Percentiles rank a stretch among this genome's conserved stretches.
Evolutionary conservation across 2,113 vertebrate genomes (phyloP).

Genomic region (Hippocampus zosterae): DNA sequence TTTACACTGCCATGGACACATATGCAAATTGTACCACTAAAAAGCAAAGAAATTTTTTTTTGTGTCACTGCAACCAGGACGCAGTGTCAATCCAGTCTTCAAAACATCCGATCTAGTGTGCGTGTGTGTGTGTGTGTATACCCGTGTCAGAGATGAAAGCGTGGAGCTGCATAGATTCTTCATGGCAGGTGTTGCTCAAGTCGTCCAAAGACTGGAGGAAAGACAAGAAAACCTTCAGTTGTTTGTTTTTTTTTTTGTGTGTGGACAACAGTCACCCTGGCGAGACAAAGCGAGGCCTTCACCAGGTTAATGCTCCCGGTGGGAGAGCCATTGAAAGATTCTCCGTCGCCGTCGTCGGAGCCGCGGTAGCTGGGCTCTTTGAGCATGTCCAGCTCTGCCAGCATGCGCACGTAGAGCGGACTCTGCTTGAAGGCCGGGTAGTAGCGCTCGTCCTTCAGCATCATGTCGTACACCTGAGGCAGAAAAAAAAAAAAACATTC

Average conservation of each 20-base stretch:
- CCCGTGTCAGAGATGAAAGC: conserved; percentile 98
- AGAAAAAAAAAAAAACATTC: neutral
- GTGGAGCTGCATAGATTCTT: conserved; percentile 85
- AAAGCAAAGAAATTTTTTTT: neutral
- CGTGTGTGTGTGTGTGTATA: conserved; percentile 47
- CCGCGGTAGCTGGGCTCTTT: conserved; percentile 97
- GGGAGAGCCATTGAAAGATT: conserved; percentile 97
- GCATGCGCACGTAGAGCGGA: conserved; percentile 92
- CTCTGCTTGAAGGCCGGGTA: conserved; percentile 96
- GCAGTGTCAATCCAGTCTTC: neutral
- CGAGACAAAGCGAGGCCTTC: conserved; percentile 43
- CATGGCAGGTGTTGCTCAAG: conserved; percentile 84
- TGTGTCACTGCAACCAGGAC: neutral
- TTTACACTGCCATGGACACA: no score
- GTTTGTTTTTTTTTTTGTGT: neutral
- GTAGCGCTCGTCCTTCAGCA: conserved; percentile 91
- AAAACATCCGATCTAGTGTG: neutral
- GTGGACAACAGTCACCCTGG: neutral
- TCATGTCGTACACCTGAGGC: conserved; percentile 90
- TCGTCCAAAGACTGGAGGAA: conserved; percentile 88
- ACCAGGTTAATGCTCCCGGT: conserved; percentile 96
- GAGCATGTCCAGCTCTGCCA: conserved; percentile 96
- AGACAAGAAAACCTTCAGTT: conserved; percentile 3
- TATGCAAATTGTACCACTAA: no score
- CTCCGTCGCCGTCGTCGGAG: conserved; percentile 92